Evolutionary conservation across 2,888 invertebrate genomes (phyloP).

Genomic region (Spialia ferax): DNA sequence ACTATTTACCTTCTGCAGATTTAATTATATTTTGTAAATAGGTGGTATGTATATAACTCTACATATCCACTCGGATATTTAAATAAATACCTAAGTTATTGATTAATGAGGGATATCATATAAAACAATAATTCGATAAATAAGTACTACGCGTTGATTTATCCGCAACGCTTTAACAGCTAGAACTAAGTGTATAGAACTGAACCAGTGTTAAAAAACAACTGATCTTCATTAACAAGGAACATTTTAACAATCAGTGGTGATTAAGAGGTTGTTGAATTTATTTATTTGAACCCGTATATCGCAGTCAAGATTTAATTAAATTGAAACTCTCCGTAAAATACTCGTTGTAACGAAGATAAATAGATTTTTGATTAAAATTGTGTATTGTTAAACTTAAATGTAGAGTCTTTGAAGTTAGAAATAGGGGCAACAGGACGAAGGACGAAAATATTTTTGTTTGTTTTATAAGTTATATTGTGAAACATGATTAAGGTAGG

Average conservation of each 20-base stretch:
- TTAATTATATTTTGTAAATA: too few relatives aligned
- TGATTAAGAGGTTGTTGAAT: constrained; percentile 46
- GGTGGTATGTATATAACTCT: too few relatives aligned
- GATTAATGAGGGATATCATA: too few relatives aligned
- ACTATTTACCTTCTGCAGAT: too few relatives aligned
- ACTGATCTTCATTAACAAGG: constrained; percentile 22
- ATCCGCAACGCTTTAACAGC: background rate
- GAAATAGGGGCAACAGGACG: too few relatives aligned
- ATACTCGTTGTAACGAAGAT: constrained; percentile 67
- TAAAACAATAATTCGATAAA: too few relatives aligned
- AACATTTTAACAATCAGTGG: constrained; percentile 46
- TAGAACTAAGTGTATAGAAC: background rate
- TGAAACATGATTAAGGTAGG: too few relatives aligned
- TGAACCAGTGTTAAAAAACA: background rate
- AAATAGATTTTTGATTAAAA: constrained; percentile 72
- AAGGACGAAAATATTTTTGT: too few relatives aligned
- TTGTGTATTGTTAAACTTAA: constrained; percentile 39
- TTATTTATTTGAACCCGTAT: constrained; percentile 52
- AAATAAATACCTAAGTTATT: too few relatives aligned
- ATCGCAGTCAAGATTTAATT: constrained; percentile 65
- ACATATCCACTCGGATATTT: too few relatives aligned
- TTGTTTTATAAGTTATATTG: background rate
- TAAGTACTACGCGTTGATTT: background rate
- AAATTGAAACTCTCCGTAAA: constrained; percentile 61
- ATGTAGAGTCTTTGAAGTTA: background rate